phyloP scores from a whole-genome alignment of 2,888 invertebrate species.

The Spatulosminthurus flaviceps region DNA sequence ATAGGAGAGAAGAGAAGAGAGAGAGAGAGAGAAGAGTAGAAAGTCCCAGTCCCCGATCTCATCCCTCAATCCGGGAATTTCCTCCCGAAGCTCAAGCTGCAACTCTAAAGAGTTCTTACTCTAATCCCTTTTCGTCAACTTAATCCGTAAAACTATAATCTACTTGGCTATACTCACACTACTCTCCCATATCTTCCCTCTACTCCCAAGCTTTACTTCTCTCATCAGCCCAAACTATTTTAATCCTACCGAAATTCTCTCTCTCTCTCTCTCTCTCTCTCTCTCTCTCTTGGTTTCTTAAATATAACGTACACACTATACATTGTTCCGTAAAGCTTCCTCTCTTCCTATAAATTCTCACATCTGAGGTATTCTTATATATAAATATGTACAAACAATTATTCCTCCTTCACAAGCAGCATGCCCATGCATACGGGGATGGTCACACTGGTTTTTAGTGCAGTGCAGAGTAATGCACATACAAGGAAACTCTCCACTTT shows the following conservation, averaged over 20 bases:
- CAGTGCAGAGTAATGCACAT: background rate
- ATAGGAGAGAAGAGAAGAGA: constrained; percentile 44
- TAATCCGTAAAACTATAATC: constrained; percentile 64
- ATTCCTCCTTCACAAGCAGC: background rate
- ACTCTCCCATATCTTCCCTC: constrained; percentile 1
- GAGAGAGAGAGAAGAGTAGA: constrained; percentile 47
- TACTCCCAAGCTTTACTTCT: constrained; percentile 45
- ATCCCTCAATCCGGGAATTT: constrained; percentile 63
- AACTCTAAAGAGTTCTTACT: constrained; percentile 62
- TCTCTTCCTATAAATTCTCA: background rate
- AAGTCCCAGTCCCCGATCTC: constrained; percentile 53
- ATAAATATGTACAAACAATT: constrained; percentile 28
- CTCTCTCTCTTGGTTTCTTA: background rate
- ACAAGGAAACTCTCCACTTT: constrained; percentile 40
- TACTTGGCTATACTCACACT: constrained; percentile 58
- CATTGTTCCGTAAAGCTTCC: constrained; percentile 28
- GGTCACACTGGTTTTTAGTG: background rate
- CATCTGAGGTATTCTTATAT: background rate
- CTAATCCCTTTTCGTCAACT: constrained; percentile 64
- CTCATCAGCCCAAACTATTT: constrained; percentile 64
- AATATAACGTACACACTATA: constrained; percentile 47
- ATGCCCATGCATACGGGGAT: background rate
- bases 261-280: constrained; percentile 47
- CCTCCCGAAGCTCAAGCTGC: constrained; percentile 52
- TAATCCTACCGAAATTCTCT: constrained; percentile 61